These are phyloP conservation scores for Onchidella celtica DNA, from an alignment of 2,888 invertebrate species.

Conservation along the genomic window DNA sequence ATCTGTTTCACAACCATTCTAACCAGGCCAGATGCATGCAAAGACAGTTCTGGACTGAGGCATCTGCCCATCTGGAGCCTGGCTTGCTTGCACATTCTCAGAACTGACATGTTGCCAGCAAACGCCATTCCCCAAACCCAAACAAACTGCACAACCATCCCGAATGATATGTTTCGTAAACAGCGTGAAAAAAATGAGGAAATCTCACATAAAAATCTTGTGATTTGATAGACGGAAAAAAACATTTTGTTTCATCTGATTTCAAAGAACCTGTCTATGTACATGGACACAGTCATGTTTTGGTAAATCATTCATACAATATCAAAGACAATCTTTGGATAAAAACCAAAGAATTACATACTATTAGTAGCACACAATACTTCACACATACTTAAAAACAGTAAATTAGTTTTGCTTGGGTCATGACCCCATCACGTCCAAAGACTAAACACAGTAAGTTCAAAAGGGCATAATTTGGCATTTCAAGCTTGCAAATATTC, in stretches of 20 bases:
- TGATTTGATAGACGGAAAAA: not conserved
- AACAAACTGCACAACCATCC: constrained; percentile 22
- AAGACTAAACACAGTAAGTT: no score
- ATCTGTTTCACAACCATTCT: no score
- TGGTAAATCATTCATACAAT: not conserved
- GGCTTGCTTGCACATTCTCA: no score
- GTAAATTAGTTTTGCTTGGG: no score
- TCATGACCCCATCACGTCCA: no score
- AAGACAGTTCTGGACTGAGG: no score
- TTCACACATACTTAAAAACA: not conserved
- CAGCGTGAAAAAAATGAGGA: not conserved
- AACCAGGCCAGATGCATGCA: no score
- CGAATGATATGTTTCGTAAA: constrained; percentile 16
- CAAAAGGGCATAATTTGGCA: no score
- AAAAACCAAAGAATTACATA: not conserved
- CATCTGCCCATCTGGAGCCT: no score
- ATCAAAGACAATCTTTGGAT: not conserved
- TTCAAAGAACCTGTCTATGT: constrained; percentile 11
- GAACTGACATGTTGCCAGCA: no score
- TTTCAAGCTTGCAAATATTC: no score
- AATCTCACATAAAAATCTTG: not conserved
- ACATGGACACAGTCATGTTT: constrained; percentile 9
- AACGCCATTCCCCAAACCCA: no score
- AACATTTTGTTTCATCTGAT: not conserved
- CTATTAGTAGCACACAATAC: not conserved